These are phyloP conservation scores for Brachypterus glaber DNA, from an alignment of 2,888 invertebrate genomes.

Conservation along the genomic window DNA sequence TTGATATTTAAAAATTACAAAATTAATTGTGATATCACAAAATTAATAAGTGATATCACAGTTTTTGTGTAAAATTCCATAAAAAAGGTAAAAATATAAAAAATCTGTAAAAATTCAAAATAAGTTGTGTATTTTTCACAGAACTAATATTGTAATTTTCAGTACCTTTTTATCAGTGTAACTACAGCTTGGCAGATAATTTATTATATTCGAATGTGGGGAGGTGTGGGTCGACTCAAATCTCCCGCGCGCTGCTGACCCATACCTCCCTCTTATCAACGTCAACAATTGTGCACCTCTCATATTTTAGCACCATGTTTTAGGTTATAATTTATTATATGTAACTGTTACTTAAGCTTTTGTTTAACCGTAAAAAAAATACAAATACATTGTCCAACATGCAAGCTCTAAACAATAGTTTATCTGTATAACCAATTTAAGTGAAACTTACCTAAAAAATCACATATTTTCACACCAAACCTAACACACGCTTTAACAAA, in stretches of 20 bases:
- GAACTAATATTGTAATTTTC: too few relatives aligned
- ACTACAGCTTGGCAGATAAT: not conserved
- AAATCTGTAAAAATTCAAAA: too few relatives aligned
- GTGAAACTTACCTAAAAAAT: not conserved
- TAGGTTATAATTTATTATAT: not conserved
- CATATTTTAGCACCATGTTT: not conserved
- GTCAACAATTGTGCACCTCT: not conserved
- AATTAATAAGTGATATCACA: too few relatives aligned
- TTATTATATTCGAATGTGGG: not conserved
- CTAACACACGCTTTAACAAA: not conserved
- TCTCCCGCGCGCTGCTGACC: constrained; percentile 1
- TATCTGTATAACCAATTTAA: not conserved
- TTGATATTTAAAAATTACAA: too few relatives aligned
- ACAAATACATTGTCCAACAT: not conserved
- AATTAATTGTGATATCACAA: too few relatives aligned
- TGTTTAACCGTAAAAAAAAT: constrained; percentile 1
- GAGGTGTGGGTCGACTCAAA: not conserved
- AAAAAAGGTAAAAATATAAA: too few relatives aligned
- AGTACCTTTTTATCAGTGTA: too few relatives aligned
- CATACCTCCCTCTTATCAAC: constrained; percentile 1
- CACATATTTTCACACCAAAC: not conserved
- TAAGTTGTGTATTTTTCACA: too few relatives aligned
- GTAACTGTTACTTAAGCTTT: not conserved
- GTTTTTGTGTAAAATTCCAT: too few relatives aligned
- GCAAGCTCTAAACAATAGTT: not conserved